Percentiles rank a stretch among this genome's conserved stretches.
Conservation (phyloP, 2,113 vertebrate genomes). For the Hippocampus zosterae region DNA sequence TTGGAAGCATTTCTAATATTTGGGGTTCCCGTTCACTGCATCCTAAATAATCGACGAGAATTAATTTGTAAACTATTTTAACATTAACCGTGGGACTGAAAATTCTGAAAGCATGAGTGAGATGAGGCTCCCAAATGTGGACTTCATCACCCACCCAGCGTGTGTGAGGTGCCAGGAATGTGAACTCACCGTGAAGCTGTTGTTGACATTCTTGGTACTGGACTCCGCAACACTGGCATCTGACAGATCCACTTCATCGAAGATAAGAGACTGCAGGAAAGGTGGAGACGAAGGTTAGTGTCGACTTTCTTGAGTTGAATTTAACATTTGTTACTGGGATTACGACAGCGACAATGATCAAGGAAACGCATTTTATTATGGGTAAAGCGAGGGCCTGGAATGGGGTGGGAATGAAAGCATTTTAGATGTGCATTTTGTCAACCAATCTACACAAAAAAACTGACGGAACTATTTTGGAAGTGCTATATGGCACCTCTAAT, state of each 20-base stretch:
- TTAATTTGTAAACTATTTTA: neutral
- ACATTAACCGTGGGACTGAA: neutral
- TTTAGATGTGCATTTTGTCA: neutral
- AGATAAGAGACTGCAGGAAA: conserved; percentile 89
- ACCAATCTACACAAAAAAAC: neutral
- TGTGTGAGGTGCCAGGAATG: neutral
- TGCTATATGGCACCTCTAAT: neutral
- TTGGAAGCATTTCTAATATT: too few relatives aligned
- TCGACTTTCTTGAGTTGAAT: neutral
- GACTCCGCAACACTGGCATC: conserved; percentile 98
- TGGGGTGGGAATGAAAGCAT: conserved; percentile 3
- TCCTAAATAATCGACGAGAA: neutral
- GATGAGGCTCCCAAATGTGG: too few relatives aligned
- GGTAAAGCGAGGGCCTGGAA: conserved; percentile 31
- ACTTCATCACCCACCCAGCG: neutral
- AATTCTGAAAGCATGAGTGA: neutral
- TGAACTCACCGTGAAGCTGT: conserved; percentile 94
- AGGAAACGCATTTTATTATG: conserved; percentile 6
- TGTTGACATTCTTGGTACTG: conserved; percentile 99
- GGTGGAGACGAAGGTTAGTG: neutral
- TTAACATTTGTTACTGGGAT: neutral
- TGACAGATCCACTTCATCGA: conserved; percentile 97
- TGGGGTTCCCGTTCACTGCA: too few relatives aligned
- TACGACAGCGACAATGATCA: neutral
- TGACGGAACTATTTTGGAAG: neutral